A percentile compares a stretch with the other conserved stretches of the same genome.
These are phyloP conservation scores for Pristionchus japonicus DNA, from an alignment of 2,888 invertebrate species.

Conservation along the genomic window DNA sequence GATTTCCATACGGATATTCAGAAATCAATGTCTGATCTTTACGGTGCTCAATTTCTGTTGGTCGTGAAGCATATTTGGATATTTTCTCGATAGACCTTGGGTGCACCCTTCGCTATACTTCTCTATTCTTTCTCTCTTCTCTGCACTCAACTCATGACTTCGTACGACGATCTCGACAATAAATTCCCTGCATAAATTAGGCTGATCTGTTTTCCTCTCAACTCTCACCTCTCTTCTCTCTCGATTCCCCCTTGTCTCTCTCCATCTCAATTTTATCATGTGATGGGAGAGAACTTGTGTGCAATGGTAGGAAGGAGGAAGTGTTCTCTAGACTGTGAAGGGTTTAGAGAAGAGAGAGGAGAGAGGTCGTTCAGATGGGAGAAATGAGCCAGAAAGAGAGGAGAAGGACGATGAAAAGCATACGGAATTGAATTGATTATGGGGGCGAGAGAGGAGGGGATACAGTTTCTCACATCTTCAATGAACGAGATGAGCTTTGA, in stretches of 20 bases:
- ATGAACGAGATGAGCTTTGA: background rate
- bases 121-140: background rate
- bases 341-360: background rate
- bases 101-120: background rate
- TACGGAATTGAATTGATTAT: conserved; percentile 23
- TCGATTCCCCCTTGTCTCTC: background rate
- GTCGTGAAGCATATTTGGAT: background rate
- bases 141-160: background rate
- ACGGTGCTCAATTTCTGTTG: background rate
- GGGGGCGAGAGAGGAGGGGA: background rate
- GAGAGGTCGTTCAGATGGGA: background rate
- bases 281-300: conserved; percentile 18
- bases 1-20: background rate
- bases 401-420: conserved; percentile 2
- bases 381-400: conserved; percentile 7
- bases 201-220: background rate
- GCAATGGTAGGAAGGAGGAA: background rate
- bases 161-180: too few species aligned
- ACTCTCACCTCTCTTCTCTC: background rate
- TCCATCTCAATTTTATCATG: background rate
- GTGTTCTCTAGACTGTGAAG: background rate
- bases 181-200: conserved; percentile 6
- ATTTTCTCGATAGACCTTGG: background rate
- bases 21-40: background rate
- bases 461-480: background rate